phyloP scores from a whole-genome alignment of 2,113 vertebrate genomes.

The Istiophorus platypterus region DNA sequence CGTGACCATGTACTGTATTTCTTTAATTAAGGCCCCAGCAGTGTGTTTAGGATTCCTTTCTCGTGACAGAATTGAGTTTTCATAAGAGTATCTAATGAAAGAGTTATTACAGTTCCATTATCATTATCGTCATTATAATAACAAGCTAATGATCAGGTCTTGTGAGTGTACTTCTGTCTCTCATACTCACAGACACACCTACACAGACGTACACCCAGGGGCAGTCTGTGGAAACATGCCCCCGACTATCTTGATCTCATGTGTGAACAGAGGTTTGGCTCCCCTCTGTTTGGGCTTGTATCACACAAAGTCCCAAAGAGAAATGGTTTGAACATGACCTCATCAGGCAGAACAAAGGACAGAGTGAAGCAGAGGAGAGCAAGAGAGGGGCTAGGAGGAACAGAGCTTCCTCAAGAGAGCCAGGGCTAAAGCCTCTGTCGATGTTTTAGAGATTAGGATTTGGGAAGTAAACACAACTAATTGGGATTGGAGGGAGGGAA shows the following conservation, averaged over 20 bases:
- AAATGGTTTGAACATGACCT: constrained; percentile 82
- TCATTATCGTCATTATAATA: constrained; percentile 78
- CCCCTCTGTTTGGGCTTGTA: constrained; percentile 83
- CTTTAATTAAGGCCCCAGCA: constrained; percentile 56
- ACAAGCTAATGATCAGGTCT: constrained; percentile 73
- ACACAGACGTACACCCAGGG: constrained; percentile 53
- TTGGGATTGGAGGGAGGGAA: constrained; percentile 56
- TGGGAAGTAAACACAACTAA: constrained; percentile 73
- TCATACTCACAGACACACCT: constrained; percentile 53
- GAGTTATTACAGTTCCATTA: constrained; percentile 75
- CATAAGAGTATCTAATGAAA: constrained; percentile 68
- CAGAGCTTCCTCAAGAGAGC: constrained; percentile 47
- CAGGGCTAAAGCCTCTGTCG: constrained; percentile 43
- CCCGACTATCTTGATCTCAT: constrained; percentile 80
- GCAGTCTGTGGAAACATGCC: constrained; percentile 81
- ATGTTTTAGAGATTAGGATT: constrained; percentile 77
- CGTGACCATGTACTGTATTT: constrained; percentile 20
- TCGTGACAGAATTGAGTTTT: constrained; percentile 60
- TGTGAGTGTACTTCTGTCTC: constrained; percentile 45
- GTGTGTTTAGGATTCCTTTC: constrained; percentile 74
- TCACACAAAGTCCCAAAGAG: constrained; percentile 68
- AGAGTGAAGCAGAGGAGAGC: constrained; percentile 53
- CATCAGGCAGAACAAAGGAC: constrained; percentile 79
- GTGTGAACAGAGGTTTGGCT: constrained; percentile 80
- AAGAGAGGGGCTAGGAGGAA: constrained; percentile 43